A percentile compares a stretch with the other conserved stretches of the same genome.
Evolutionary conservation across 2,888 invertebrate genomes (phyloP).

Genomic region (Aleiodes alternator): DNA sequence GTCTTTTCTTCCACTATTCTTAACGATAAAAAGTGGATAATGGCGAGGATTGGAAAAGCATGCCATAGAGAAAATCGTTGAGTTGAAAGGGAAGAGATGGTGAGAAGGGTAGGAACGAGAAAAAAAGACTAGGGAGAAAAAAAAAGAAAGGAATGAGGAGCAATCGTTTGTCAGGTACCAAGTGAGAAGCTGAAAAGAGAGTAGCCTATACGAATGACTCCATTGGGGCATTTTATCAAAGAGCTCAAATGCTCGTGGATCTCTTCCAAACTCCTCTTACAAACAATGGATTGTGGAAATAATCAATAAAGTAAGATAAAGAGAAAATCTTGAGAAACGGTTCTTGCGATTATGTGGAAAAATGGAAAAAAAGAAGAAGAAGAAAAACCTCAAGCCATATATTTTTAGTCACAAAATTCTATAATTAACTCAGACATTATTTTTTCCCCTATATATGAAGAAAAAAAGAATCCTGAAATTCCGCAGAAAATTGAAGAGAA

Average conservation of each 20-base stretch:
- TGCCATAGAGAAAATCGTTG: constrained; percentile 16
- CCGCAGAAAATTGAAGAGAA: neutral
- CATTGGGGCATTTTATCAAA: constrained; percentile 39
- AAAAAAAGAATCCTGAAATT: too few species aligned
- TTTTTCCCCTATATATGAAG: too few species aligned
- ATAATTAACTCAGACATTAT: too few species aligned
- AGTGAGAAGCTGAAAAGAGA: constrained; percentile 33
- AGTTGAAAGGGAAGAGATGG: constrained; percentile 2
- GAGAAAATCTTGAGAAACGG: neutral
- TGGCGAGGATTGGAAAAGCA: constrained; percentile 47
- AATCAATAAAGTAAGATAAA: constrained; percentile 25
- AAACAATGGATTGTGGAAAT: constrained; percentile 25
- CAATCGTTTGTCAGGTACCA: constrained; percentile 30
- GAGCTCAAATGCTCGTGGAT: constrained; percentile 29
- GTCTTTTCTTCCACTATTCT: constrained; percentile 32
- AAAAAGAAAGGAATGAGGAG: constrained; percentile 30
- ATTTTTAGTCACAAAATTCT: too few species aligned
- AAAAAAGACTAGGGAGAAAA: neutral
- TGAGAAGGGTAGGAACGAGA: neutral
- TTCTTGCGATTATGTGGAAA: neutral
- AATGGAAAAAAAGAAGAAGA: neutral
- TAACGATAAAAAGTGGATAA: constrained; percentile 59
- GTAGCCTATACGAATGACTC: constrained; percentile 26
- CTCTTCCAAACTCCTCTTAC: constrained; percentile 12
- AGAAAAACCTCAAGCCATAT: too few species aligned